Conservation (phyloP, 2,113 vertebrate genomes). For the Empidonax alnorum region DNA sequence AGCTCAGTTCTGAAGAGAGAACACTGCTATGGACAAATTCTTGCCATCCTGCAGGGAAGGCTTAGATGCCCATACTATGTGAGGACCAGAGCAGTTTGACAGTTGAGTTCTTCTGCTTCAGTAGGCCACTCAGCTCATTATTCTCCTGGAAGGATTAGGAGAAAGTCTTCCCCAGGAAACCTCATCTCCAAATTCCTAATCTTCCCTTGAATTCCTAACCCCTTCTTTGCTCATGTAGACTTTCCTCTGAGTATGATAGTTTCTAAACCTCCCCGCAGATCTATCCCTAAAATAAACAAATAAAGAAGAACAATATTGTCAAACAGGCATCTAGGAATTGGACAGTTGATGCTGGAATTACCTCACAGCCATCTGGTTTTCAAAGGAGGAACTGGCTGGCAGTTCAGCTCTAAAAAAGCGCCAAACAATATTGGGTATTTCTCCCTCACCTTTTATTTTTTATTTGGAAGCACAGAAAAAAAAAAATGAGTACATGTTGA, state of each 20-base stretch:
- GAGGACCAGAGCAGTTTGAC: background rate
- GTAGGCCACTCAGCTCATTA: background rate
- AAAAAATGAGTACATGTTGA: background rate
- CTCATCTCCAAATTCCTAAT: background rate
- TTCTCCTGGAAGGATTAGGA: background rate
- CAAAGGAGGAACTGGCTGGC: slow-evolving; percentile 43
- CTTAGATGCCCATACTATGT: background rate
- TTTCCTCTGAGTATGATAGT: background rate
- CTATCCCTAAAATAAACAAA: slow-evolving; percentile 48
- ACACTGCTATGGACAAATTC: background rate
- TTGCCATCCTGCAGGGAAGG: background rate
- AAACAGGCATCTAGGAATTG: slow-evolving; percentile 59
- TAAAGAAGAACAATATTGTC: slow-evolving; percentile 48
- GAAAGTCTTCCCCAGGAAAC: background rate
- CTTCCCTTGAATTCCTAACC: background rate
- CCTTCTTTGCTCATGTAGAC: background rate
- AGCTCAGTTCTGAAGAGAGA: background rate
- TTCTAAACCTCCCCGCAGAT: background rate
- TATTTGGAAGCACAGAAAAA: background rate
- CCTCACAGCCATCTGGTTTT: slow-evolving; percentile 50
- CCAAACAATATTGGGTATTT: background rate
- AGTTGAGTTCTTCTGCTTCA: background rate
- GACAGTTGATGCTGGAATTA: slow-evolving; percentile 44
- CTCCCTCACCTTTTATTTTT: background rate
- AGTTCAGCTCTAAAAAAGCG: slow-evolving; percentile 19